These are phyloP conservation scores for Theodoxus fluviatilis DNA, from an alignment of 2,888 invertebrate genomes.

Conservation along the genomic window DNA sequence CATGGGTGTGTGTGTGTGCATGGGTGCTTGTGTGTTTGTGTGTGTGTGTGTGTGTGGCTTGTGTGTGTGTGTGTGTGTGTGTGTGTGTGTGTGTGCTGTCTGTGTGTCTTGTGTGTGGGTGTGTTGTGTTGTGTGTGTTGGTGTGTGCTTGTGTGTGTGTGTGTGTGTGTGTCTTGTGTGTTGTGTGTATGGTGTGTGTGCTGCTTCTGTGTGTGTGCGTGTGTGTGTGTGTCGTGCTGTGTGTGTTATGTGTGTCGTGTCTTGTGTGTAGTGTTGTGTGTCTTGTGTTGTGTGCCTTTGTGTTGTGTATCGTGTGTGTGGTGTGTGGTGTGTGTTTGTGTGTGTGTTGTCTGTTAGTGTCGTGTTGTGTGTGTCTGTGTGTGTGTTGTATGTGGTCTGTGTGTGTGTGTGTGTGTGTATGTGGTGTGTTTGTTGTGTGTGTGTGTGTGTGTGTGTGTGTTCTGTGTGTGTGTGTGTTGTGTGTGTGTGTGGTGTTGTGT, in stretches of 20 bases:
- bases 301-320: too few species aligned
- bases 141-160: not conserved
- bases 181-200: not conserved
- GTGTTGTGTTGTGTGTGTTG: slow-evolving; percentile 7
- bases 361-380: not conserved
- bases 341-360: not conserved
- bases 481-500: slow-evolving; percentile 8
- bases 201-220: not conserved
- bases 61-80: not conserved
- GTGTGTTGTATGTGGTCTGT: not conserved
- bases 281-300: not conserved
- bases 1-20: too few species aligned
- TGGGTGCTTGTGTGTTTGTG: not conserved
- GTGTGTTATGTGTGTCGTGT: not conserved
- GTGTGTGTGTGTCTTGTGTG: not conserved
- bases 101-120: slow-evolving; percentile 8
- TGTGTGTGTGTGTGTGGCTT: slow-evolving; percentile 11
- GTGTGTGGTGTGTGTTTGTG: not conserved
- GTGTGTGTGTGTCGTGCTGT: not conserved
- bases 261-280: not conserved
- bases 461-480: not conserved
- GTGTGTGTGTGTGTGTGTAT: slow-evolving; percentile 1
- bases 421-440: not conserved
- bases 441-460: not conserved
- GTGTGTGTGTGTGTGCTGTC: not conserved